Evolutionary conservation across 2,797 vertebrate genomes (phyloP).

Genomic region (Macrochelys suwanniensis): DNA sequence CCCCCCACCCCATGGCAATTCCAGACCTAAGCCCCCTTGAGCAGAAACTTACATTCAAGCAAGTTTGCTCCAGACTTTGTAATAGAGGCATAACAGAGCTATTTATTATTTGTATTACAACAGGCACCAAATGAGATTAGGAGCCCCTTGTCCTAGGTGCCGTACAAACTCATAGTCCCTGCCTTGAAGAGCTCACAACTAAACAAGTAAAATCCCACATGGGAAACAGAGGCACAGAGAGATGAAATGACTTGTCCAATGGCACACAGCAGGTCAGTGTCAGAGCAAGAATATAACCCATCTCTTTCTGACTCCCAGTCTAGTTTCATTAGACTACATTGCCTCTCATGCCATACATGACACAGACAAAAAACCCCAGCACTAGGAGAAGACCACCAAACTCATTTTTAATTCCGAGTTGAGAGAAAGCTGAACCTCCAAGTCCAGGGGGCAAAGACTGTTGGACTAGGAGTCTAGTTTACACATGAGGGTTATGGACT

Average conservation of each 20-base stretch:
- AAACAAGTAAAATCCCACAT: background rate
- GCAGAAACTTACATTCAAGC: background rate
- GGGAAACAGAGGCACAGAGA: background rate
- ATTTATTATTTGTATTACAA: background rate
- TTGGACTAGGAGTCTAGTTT: background rate
- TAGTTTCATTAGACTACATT: background rate
- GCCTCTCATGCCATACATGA: background rate
- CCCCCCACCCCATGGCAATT: background rate
- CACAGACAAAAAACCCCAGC: background rate
- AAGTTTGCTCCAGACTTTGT: background rate
- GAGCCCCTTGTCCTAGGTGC: background rate
- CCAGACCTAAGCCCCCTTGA: background rate
- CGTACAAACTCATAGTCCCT: background rate
- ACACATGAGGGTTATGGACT: background rate
- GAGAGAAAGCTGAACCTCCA: background rate
- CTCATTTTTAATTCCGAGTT: background rate
- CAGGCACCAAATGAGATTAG: background rate
- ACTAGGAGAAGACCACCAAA: background rate
- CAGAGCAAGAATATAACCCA: background rate
- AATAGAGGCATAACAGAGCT: background rate
- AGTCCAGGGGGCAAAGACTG: background rate
- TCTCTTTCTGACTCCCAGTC: background rate
- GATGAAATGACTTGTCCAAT: background rate
- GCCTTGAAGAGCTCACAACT: background rate
- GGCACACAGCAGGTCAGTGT: background rate